phyloP scores from a whole-genome alignment of 1,140 invertebrate genomes.

The Zeugodacus cucurbitae region DNA sequence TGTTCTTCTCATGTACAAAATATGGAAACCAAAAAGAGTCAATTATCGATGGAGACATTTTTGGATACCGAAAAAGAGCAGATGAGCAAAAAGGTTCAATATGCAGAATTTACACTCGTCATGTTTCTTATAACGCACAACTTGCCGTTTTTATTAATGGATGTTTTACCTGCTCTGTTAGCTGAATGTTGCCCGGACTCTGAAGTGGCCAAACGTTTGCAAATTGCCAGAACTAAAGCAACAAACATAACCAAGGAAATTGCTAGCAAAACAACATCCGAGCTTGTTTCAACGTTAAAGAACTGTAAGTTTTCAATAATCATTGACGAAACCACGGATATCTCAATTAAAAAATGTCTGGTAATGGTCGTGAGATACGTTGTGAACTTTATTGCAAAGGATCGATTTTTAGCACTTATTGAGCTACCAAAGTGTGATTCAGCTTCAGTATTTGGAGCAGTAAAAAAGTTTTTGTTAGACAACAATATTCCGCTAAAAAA shows the following conservation, averaged over 20 bases:
- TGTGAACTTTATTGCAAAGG: neutral
- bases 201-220: neutral
- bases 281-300: neutral
- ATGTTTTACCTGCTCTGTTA: conserved; percentile 17
- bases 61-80: neutral
- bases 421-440: no score
- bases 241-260: neutral
- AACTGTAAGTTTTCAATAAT: conserved; percentile 1
- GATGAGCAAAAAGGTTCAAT: neutral
- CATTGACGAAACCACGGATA: conserved; percentile 16
- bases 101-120: neutral
- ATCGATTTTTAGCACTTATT: neutral
- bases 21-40: neutral
- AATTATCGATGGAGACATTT: neutral
- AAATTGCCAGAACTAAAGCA: conserved; percentile 24
- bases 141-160: conserved; percentile 36
- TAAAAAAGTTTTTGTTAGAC: no score
- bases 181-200: conserved; percentile 35
- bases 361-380: no score
- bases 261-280: neutral
- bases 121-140: conserved; percentile 31
- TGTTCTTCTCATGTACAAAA: neutral
- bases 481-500: no score
- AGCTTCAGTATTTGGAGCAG: no score
- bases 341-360: neutral